phyloP scores from a whole-genome alignment of 2,113 vertebrate species.

The Sclerurus mexicanus region DNA sequence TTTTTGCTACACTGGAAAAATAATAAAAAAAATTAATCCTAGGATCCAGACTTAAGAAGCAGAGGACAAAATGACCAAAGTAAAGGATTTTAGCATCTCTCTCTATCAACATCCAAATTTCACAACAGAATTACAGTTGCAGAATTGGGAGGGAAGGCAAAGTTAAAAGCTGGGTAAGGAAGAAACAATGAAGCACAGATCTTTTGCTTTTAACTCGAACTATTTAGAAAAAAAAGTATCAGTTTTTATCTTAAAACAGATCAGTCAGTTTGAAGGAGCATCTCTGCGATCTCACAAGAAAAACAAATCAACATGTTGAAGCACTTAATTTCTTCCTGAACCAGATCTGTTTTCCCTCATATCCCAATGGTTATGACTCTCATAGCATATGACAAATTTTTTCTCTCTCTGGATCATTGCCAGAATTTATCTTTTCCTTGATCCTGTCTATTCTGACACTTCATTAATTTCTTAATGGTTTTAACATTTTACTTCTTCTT shows the following conservation, averaged over 20 bases:
- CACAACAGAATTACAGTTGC: not conserved
- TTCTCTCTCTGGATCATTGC: not conserved
- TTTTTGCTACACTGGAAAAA: not conserved
- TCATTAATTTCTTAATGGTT: not conserved
- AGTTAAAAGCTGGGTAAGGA: not conserved
- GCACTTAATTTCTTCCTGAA: not conserved
- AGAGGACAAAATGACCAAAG: not conserved
- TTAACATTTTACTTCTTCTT: not conserved
- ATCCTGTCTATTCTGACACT: not conserved
- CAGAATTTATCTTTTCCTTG: not conserved
- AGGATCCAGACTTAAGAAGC: not conserved
- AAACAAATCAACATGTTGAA: not conserved
- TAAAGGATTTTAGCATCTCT: not conserved
- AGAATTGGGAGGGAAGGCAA: accelerated
- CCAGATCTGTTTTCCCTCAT: not conserved
- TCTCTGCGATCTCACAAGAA: not conserved
- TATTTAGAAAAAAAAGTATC: not conserved
- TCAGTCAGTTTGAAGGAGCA: not conserved
- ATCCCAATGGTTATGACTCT: not conserved
- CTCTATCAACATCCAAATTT: not conserved
- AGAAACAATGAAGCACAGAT: not conserved
- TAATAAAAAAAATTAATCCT: not conserved
- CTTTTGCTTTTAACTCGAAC: not conserved
- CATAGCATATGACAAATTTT: not conserved
- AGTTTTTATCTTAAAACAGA: not conserved